These are phyloP conservation scores for Polia nebulosa DNA, from an alignment of 2,888 invertebrate species.

Conservation along the genomic window DNA sequence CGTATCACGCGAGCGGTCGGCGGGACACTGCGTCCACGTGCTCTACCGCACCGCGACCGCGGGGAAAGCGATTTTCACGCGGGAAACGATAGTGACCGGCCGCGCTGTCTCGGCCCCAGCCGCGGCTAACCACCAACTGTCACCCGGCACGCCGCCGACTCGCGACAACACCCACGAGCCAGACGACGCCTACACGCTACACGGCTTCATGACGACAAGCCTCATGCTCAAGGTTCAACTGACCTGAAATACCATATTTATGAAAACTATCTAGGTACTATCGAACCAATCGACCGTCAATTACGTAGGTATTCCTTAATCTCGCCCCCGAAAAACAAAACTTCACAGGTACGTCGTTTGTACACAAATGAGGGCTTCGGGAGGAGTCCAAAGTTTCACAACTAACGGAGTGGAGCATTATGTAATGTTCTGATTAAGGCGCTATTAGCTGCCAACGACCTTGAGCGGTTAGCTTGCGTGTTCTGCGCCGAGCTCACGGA, in stretches of 20 bases:
- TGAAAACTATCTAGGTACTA: background rate
- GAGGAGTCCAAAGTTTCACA: constrained; percentile 52
- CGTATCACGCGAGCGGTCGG: constrained; percentile 89
- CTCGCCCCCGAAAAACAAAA: constrained; percentile 14
- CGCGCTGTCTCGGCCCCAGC: constrained; percentile 84
- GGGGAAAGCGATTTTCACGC: constrained; percentile 90
- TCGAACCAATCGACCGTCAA: background rate
- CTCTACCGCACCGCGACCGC: constrained; percentile 81
- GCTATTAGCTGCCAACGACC: too few relatives aligned
- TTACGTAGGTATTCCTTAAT: constrained; percentile 11
- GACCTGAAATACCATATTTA: constrained; percentile 19
- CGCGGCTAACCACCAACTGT: constrained; percentile 85
- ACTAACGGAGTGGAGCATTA: constrained; percentile 46
- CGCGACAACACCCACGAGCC: constrained; percentile 52
- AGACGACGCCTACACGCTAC: constrained; percentile 52
- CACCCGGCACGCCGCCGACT: constrained; percentile 65
- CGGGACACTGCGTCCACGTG: constrained; percentile 90
- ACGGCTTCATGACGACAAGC: constrained; percentile 28
- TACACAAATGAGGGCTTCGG: constrained; percentile 36
- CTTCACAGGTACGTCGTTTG: constrained; percentile 12
- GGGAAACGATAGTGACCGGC: constrained; percentile 88
- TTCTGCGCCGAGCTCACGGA: too few relatives aligned
- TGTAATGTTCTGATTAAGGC: constrained; percentile 46
- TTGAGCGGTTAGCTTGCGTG: too few relatives aligned
- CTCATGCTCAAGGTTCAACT: constrained; percentile 23